A percentile compares a stretch with the other conserved stretches of the same genome.
Evolutionary conservation across 2,888 invertebrate genomes (phyloP).

Genomic region (Chrysina gloriosa): DNA sequence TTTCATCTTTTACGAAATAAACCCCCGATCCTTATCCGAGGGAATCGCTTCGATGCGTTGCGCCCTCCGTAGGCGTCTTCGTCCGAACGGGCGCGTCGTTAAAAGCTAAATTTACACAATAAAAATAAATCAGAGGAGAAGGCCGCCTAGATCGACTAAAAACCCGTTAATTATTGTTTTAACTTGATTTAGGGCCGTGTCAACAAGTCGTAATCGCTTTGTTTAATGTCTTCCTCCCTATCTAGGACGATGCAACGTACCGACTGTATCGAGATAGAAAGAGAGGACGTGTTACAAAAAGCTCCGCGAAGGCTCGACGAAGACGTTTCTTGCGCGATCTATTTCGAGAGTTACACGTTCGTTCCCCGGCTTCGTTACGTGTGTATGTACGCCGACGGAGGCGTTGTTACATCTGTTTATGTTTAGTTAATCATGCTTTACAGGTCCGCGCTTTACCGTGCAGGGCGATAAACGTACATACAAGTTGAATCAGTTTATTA

Average conservation of each 20-base stretch:
- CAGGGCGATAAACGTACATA: not conserved
- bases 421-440: not conserved
- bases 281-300: not conserved
- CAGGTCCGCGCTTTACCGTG: not conserved
- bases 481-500: not conserved
- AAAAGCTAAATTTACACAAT: conserved; percentile 21
- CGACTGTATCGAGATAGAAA: not conserved
- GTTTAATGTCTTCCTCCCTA: conserved; percentile 11
- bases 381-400: too few species aligned
- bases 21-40: not conserved
- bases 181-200: conserved; percentile 20
- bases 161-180: conserved; percentile 21
- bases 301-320: not conserved
- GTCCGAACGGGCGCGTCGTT: not conserved
- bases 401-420: not conserved
- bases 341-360: not conserved
- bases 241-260: not conserved
- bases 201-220: conserved; percentile 20
- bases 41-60: too few species aligned
- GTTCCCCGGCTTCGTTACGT: too few species aligned
- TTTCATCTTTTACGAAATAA: conserved; percentile 14
- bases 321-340: not conserved
- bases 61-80: not conserved
- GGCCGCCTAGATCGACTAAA: not conserved
- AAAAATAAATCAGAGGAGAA: conserved; percentile 22